Conservation (phyloP, 2,113 vertebrate species). For the Gavia stellata region DNA sequence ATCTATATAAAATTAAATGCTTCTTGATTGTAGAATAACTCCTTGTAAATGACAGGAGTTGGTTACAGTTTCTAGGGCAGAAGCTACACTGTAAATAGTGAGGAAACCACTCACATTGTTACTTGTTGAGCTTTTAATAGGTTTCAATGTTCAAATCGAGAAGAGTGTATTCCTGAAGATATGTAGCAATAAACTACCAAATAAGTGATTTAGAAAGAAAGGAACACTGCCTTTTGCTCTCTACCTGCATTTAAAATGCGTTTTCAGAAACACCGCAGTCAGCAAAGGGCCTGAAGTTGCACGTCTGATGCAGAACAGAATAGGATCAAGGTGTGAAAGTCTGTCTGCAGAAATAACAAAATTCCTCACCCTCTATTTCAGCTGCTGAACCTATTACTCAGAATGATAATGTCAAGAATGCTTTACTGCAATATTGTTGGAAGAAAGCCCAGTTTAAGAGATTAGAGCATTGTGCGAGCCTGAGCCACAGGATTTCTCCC, state of each 20-base stretch:
- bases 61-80: not conserved
- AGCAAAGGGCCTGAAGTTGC: not conserved
- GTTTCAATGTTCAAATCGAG: not conserved
- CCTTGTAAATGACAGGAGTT: not conserved
- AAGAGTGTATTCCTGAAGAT: not conserved
- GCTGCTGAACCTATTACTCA: not conserved
- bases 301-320: accelerated
- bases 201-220: not conserved
- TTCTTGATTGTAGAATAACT: not conserved
- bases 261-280: not conserved
- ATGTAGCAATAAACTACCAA: not conserved
- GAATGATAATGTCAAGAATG: not conserved
- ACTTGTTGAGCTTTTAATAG: not conserved
- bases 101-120: not conserved
- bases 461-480: not conserved
- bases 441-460: not conserved
- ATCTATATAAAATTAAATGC: not conserved
- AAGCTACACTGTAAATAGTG: not conserved
- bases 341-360: not conserved
- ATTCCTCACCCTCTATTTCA: not conserved
- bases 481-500: not conserved
- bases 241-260: not conserved
- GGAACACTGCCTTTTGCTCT: not conserved
- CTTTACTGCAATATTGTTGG: not conserved
- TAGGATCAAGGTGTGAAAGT: not conserved